Base-by-base conservation (phyloP, 2,888 invertebrate genomes). In the Neoascia interrupta region DNA sequence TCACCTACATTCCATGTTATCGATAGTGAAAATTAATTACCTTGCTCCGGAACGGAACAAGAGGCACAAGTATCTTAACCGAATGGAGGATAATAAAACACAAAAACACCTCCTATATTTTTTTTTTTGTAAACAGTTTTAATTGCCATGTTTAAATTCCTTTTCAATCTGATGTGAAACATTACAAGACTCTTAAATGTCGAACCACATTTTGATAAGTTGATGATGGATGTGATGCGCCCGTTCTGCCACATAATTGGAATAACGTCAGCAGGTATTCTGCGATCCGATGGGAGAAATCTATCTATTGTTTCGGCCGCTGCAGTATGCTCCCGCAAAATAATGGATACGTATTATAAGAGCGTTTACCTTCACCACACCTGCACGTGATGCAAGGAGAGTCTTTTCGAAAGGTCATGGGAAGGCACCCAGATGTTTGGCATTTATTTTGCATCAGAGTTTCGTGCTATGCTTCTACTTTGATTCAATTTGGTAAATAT, bases 341-440 rank as follows among this genome's bases (percentile, higher is more conserved):
- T 47, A 36, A 49, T 60, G n/a, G 36, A 34, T 13, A 16, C 18
- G n/a, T 18, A 10, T 4, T n/a, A n/a, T n/a, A n/a, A n/a, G n/a
- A 36, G 15, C 1, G 23, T 45, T 21, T n/a, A 31, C 37, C 18
- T 16, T 2, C n/a, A n/a, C 13, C 10, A 23, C 61, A 54, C 31
- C 53, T 61, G 70, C 54, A 61, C 37, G 18, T 6, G 16, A 39
- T 43, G 23, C 11, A 53, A 10, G 39, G 39, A 60, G 13, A 19
- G 49, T 19, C 43, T 31, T 45, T 39, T 31, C 2, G 21, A 75
- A 75, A 76, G 63, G 70, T 64, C 76, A 76, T 70, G 76, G 23
- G 64, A 76, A 76, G 64, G n/a, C 43, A 63, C 45, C 26, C 28
- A 70, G 70, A 60, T 76, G 64, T 53, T 64, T 70, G 70, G 34